Evolutionary conservation across 1,140 invertebrate species (phyloP).

Genomic region (Drosophila aff.): DNA sequence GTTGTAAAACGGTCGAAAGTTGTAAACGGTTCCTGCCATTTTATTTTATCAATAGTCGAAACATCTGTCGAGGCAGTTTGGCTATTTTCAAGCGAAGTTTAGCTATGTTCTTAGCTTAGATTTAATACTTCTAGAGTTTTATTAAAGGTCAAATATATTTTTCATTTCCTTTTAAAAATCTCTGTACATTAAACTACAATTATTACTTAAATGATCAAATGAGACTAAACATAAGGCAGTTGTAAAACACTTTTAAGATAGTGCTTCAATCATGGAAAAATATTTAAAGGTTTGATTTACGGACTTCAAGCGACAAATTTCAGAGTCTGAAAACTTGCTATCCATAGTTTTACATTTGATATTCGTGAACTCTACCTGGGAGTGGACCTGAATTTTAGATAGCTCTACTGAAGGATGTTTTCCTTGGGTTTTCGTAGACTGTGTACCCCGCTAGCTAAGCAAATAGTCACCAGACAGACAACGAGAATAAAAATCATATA

Average conservation of each 20-base stretch:
- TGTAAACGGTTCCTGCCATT: slow-evolving; percentile 63
- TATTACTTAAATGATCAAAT: too few relatives aligned
- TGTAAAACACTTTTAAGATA: too few relatives aligned
- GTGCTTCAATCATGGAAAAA: too few relatives aligned
- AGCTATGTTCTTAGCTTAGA: too few relatives aligned
- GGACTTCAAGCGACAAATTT: not conserved
- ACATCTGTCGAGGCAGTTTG: slow-evolving; percentile 8
- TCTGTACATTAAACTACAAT: too few relatives aligned
- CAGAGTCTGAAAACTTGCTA: not conserved
- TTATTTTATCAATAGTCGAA: slow-evolving; percentile 63
- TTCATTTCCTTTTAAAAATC: too few relatives aligned
- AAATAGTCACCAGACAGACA: not conserved
- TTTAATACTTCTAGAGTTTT: not conserved
- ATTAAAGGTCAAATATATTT: not conserved
- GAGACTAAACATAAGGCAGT: not conserved
- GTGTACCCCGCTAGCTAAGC: not conserved
- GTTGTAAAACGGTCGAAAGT: slow-evolving; percentile 60
- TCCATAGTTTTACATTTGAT: slow-evolving; percentile 1
- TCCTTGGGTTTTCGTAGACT: not conserved
- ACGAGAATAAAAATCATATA: not conserved
- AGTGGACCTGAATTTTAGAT: not conserved
- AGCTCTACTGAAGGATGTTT: not conserved
- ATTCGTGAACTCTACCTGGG: not conserved
- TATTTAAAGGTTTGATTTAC: not conserved
- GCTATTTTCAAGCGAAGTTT: slow-evolving; percentile 1